Base-by-base conservation (phyloP, 1,140 invertebrate genomes). In the Himalopsyche phryganea region DNA sequence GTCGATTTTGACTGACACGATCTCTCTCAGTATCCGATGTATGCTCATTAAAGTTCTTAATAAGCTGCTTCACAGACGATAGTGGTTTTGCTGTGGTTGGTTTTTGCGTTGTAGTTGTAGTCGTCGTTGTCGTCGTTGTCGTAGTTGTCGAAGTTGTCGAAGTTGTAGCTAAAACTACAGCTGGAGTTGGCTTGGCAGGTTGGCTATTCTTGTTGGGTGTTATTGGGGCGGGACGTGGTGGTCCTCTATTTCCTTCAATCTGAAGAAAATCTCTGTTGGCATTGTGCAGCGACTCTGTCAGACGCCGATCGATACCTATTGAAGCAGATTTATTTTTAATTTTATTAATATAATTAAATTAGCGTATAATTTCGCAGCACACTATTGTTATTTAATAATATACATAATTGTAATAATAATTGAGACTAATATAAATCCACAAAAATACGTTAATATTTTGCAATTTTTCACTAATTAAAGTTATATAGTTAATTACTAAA, bases 241-340 rank as follows among this genome's bases (percentile, higher is more conserved):
- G 59, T 45, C 20, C 51, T 40, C 56, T 51, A 15, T 58, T 58
- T n/a, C 50, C 48, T 38, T 58, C 56, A 32, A 58, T 28, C n/a
- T 50, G 41, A 5, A 58, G 33, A 48, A 58, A 58, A 38, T 58
- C 56, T 36, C 4, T 10, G 28, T 58, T 58, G 14, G 56, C 49
- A 58, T 58, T 49, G 35, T 51, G 41, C n/a, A 58, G 20, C 9
- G 23, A 3, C 9, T 3, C 4, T 28, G 23, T 28, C 23, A 28
- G 23, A 9, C 23, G 23, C 9, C 23, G 23, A 28, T 28, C 23
- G 9, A 28, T 28, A 28, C 23, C 23, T 28, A 28, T 5, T n/a
- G n/a, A n/a, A n/a, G n/a, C n/a, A n/a, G n/a, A n/a, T n/a, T n/a
- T n/a, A n/a, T n/a, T n/a, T n/a, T n/a, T n/a, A n/a, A n/a, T n/a